Base-by-base conservation (phyloP, 2,113 vertebrate species). In the Ctenodactylus gundi region DNA sequence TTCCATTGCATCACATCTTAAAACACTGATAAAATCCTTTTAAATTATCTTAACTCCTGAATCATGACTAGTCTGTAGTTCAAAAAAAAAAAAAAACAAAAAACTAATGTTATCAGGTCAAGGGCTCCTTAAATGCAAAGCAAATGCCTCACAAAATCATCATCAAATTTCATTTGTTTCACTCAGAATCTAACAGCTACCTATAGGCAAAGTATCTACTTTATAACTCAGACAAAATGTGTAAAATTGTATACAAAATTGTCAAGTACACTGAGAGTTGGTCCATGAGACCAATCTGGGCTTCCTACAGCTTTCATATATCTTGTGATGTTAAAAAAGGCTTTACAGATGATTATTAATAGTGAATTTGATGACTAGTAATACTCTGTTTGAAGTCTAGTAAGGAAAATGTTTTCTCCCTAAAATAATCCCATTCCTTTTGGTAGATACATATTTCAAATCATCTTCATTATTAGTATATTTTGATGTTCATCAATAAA, bases 81-180 rank as follows among this genome's bases (percentile, higher is more conserved):
- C 17, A 21, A 84, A 96, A 94, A 88, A 3, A 85, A 87, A 85
- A 34, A 29, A 84, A 96, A 94, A 88, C 4, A 85, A 87, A 85
- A 34, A 29, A 36, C 39, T 44, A 78, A 81, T 44, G 29, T 11
- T 62, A 15, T 25, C 21, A 73, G 29, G 31, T 58, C 5, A 57
- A 5, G 0, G 14, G 2, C 27, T 75, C 64, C 20, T 86, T 23
- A 65, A 76, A 14, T n/a, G 39, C 21, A 57, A 31, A 9, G 4
- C 25, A 49, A 36, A 31, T 23, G 5, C 58, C 23, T 80, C 34
- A 70, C 11, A 46, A 55, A 76, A 88, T 49, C 25, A 90, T 4
- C 6, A 17, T 1, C 36, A 46, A 89, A 68, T n/a, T 70, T 76
- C 29, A 53, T 84, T 78, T 41, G 55, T 31, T 20, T 86, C 31